Conservation (phyloP, 1,140 invertebrate species). For the Drosophila parabipectinata region DNA sequence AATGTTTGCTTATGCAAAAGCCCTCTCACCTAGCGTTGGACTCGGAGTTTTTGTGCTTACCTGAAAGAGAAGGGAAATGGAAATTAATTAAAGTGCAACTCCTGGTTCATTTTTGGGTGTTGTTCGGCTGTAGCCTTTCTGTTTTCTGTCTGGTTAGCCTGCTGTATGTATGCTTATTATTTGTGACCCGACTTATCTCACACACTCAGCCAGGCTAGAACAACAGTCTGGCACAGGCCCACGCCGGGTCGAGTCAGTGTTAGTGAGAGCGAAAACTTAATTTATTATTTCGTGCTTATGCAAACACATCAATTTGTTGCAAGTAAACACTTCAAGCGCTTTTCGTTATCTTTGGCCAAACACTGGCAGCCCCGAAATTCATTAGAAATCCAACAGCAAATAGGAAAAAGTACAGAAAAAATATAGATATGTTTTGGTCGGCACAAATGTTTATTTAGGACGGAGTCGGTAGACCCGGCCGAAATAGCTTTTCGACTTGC, state of each 20-base stretch:
- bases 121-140: neutral
- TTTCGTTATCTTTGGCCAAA: slow-evolving; percentile 73
- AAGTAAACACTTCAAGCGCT: slow-evolving; percentile 79
- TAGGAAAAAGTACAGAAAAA: slow-evolving; percentile 56
- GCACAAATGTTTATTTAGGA: slow-evolving; percentile 74
- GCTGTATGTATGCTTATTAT: slow-evolving; percentile 27
- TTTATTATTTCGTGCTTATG: slow-evolving; percentile 77
- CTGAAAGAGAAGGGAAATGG: slow-evolving; percentile 33
- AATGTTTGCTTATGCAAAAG: slow-evolving; percentile 31
- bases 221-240: neutral
- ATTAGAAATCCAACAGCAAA: slow-evolving; percentile 78
- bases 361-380: slow-evolving; percentile 52
- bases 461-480: neutral
- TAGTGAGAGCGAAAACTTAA: slow-evolving; percentile 53
- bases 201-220: slow-evolving; percentile 24
- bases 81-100: slow-evolving; percentile 48
- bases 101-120: neutral
- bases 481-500: slow-evolving; percentile 55
- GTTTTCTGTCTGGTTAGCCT: slow-evolving; percentile 5
- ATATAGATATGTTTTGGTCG: slow-evolving; percentile 54
- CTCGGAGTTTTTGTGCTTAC: slow-evolving; percentile 32
- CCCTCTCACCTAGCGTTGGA: neutral
- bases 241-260: neutral
- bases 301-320: slow-evolving; percentile 81
- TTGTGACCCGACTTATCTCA: slow-evolving; percentile 29